phyloP scores from a whole-genome alignment of 2,888 invertebrate species.

The Acrobasis repandana region DNA sequence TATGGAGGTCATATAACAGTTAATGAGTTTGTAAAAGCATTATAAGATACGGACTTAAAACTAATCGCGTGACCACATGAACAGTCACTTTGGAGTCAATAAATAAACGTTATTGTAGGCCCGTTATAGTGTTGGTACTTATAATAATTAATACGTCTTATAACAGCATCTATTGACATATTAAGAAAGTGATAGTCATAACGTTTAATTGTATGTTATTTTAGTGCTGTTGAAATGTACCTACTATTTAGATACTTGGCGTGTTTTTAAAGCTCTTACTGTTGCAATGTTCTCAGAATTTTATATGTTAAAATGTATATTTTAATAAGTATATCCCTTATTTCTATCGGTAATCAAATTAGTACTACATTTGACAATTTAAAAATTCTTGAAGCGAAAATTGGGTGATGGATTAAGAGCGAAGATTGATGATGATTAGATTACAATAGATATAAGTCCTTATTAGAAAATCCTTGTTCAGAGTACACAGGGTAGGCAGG shows the following conservation, averaged over 20 bases:
- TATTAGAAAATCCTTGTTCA: background rate
- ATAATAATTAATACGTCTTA: slow-evolving; percentile 18
- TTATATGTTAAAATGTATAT: too few species aligned
- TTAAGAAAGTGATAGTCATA: slow-evolving; percentile 18
- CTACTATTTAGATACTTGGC: background rate
- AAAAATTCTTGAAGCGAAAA: too few species aligned
- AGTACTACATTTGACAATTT: too few species aligned
- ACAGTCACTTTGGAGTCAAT: slow-evolving; percentile 22
- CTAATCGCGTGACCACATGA: slow-evolving; percentile 26
- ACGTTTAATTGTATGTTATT: slow-evolving; percentile 2
- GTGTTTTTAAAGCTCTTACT: too few species aligned
- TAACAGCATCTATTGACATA: slow-evolving; percentile 18
- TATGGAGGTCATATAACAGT: slow-evolving; percentile 71
- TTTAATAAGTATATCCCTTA: too few species aligned
- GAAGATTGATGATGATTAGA: too few species aligned
- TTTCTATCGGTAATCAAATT: too few species aligned
- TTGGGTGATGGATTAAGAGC: too few species aligned
- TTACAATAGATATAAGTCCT: too few species aligned
- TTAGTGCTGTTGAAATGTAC: background rate
- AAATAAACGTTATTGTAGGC: slow-evolving; percentile 17
- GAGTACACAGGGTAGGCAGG: background rate
- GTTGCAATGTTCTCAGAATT: too few species aligned
- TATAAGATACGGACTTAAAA: slow-evolving; percentile 47
- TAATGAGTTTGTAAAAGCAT: slow-evolving; percentile 73
- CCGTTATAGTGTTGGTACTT: slow-evolving; percentile 18